Base-by-base conservation (phyloP, 1,140 invertebrate species). In the Cydia splendana region DNA sequence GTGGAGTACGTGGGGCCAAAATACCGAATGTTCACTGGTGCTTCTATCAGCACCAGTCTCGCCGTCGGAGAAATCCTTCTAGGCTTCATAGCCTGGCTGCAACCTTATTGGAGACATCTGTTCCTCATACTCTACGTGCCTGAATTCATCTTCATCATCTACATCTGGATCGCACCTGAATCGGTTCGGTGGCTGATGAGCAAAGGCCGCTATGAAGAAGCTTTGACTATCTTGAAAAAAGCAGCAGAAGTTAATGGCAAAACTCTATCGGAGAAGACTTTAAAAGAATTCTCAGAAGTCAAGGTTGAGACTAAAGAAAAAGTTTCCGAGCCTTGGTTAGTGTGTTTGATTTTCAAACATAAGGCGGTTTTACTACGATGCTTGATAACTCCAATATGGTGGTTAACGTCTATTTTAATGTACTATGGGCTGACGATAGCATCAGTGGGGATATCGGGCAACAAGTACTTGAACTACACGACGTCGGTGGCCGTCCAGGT, bases 151-250 rank as follows among this genome's bases (percentile, higher is more conserved):
- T 90, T 96, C 10, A 85, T 97, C 5, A 83, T 93, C 2, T 95
- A 95, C 83, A 94, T 94, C 48, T 95, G 95, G 90, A 83, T 95
- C 57, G 78, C 95, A 2, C 94, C 95, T 1, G 95, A 96, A 87
- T 96, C 95, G 30, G 92, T 95, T n/a, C 93, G 96, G 79, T 98
- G 97, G 97, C 91, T 97, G 6, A 85, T 97, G 42, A 95, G 95
- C 2, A 95, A 96, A 77, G 95, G 95, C 5, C 95, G 95, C 79
- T 95, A 95, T 53, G 93, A 95, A 1, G 94, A 96, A 79, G 95
- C 95, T 5, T 94, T 94, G 74, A 85, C 86, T 15, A 91, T 96
- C n/a, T 88, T 96, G 7, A 88, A 93, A 7, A 94, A 94, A 79
- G 95, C 95, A 10, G 95, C 95, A 0, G 93, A 90, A 78, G 93